Evolutionary conservation across 2,113 vertebrate genomes (phyloP).

Genomic region (Zosterops borbonicus): DNA sequence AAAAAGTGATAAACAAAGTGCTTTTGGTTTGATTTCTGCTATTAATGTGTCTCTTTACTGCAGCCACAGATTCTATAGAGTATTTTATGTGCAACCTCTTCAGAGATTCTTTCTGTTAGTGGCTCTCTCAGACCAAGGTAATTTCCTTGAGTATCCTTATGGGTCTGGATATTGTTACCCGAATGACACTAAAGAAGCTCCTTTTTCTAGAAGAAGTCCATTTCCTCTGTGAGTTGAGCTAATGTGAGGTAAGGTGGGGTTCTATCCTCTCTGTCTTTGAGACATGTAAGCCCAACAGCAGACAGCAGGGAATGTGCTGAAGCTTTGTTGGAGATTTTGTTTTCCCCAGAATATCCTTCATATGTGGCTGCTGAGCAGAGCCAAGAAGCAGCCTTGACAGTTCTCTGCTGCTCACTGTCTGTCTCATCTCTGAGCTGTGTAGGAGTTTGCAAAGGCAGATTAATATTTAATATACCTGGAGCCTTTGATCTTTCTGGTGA

Average conservation of each 20-base stretch:
- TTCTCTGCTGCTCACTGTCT: not conserved
- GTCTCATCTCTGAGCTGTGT: not conserved
- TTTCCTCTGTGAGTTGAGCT: not conserved
- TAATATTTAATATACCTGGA: constrained; percentile 36
- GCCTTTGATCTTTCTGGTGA: constrained; percentile 16
- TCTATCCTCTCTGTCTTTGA: not conserved
- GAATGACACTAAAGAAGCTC: not conserved
- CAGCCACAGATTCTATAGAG: not conserved
- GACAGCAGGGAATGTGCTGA: not conserved
- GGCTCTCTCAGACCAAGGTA: not conserved
- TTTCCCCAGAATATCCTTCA: not conserved
- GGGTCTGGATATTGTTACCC: not conserved
- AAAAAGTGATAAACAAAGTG: not conserved
- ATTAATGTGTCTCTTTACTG: not conserved
- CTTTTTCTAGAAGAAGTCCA: not conserved
- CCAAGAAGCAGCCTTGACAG: not conserved
- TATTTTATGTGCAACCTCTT: not conserved
- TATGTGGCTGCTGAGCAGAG: not conserved
- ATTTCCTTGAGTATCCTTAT: not conserved
- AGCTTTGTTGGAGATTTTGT: not conserved
- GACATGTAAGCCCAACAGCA: not conserved
- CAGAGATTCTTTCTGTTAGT: not conserved
- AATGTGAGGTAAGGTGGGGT: not conserved
- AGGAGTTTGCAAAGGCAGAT: not conserved
- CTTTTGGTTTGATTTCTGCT: not conserved